These are phyloP conservation scores for Linnaemya tessellans DNA, from an alignment of 2,888 invertebrate genomes.

Conservation along the genomic window DNA sequence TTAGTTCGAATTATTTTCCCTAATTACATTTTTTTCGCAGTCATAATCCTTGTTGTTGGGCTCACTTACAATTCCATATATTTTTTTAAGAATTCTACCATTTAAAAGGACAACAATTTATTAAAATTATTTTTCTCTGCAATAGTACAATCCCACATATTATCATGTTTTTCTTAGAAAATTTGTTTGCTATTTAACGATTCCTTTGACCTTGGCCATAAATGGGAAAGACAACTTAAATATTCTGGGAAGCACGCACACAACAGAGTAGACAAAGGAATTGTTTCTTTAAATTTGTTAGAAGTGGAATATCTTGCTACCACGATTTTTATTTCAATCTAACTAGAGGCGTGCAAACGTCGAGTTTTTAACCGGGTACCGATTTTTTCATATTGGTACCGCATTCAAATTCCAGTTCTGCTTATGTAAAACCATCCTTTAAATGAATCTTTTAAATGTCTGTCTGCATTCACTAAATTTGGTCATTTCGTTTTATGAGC, in stretches of 20 bases:
- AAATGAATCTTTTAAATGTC: too few species aligned
- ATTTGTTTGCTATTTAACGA: conserved; percentile 4
- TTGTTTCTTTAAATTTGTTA: not conserved
- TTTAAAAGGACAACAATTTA: not conserved
- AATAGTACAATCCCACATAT: too few species aligned
- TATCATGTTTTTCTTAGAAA: not conserved
- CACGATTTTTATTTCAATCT: too few species aligned
- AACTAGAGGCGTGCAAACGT: too few species aligned
- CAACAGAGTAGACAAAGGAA: not conserved
- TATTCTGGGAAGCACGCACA: not conserved
- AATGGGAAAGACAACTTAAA: conserved; percentile 18
- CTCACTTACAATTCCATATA: not conserved
- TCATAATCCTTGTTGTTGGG: not conserved
- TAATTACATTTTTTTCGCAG: not conserved
- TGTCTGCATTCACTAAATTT: too few species aligned
- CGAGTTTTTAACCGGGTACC: too few species aligned
- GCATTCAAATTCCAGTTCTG: too few species aligned
- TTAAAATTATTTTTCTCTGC: not conserved
- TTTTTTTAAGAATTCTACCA: not conserved
- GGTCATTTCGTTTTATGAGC: too few species aligned
- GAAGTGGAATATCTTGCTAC: not conserved
- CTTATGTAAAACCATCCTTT: too few species aligned
- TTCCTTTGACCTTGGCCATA: conserved; percentile 38
- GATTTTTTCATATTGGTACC: too few species aligned
- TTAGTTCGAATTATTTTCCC: not conserved